A percentile compares a stretch with the other conserved stretches of the same genome.
phyloP scores from a whole-genome alignment of 2,888 invertebrate genomes.

The Ornithoptera priamus region DNA sequence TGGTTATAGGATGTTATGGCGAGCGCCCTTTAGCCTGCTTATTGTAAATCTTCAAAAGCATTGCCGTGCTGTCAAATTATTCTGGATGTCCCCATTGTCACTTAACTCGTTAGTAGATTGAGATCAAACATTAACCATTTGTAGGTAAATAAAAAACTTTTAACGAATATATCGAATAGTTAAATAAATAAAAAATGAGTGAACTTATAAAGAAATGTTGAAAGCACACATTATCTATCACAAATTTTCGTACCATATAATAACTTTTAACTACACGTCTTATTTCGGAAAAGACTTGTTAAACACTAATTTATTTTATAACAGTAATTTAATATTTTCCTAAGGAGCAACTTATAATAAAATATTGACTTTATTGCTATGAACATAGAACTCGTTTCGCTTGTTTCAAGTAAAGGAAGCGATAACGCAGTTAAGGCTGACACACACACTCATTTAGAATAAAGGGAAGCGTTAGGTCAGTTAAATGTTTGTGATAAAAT shows the following conservation, averaged over 20 bases:
- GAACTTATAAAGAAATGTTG: background rate
- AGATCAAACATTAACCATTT: too few relatives aligned
- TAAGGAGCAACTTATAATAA: slow-evolving; percentile 9
- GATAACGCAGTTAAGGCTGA: slow-evolving; percentile 48
- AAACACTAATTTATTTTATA: slow-evolving; percentile 28
- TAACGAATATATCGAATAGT: too few relatives aligned
- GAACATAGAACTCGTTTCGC: slow-evolving; percentile 19
- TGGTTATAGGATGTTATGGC: too few relatives aligned
- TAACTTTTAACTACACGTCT: slow-evolving; percentile 23
- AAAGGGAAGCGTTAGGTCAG: slow-evolving; percentile 45
- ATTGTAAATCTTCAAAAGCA: too few relatives aligned
- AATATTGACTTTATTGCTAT: slow-evolving; percentile 31
- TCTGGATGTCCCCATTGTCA: too few relatives aligned
- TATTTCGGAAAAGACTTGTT: background rate
- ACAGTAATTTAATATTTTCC: slow-evolving; percentile 30
- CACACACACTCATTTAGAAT: slow-evolving; percentile 38
- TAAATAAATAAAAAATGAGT: too few relatives aligned
- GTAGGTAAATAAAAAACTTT: too few relatives aligned
- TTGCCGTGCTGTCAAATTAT: too few relatives aligned
- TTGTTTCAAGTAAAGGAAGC: slow-evolving; percentile 39
- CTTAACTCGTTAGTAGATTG: too few relatives aligned
- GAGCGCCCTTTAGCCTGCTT: too few relatives aligned
- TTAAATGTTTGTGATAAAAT: slow-evolving; percentile 31
- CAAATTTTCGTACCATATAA: background rate
- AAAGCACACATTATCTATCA: background rate